Percentiles rank a stretch among this genome's conserved stretches.
Evolutionary conservation across 1,140 invertebrate genomes (phyloP).

Genomic region (Pseudachorutes palmiensis): DNA sequence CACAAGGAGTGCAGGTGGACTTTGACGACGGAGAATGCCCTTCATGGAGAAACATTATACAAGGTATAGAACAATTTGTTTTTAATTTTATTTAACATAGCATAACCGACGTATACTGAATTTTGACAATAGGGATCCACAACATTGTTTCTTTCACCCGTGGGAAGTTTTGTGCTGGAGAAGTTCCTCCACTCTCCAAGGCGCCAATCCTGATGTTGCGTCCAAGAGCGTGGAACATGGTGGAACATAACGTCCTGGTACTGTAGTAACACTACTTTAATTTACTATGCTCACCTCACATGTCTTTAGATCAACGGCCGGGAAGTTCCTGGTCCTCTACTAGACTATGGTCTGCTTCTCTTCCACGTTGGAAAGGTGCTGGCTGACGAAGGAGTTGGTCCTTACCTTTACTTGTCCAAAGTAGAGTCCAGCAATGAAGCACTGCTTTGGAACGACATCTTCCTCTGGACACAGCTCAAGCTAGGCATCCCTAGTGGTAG

Average conservation of each 20-base stretch:
- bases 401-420: slow-evolving; percentile 61
- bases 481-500: slow-evolving; percentile 46
- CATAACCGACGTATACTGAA: too few relatives aligned
- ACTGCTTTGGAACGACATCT: slow-evolving; percentile 62
- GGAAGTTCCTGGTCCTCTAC: slow-evolving; percentile 55
- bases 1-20: slow-evolving; percentile 46
- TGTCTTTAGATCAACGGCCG: slow-evolving; percentile 52
- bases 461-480: slow-evolving; percentile 55
- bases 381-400: slow-evolving; percentile 50
- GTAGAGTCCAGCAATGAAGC: slow-evolving; percentile 58
- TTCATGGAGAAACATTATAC: slow-evolving; percentile 59
- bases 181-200: slow-evolving; percentile 46
- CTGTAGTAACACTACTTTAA: slow-evolving; percentile 10
- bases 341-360: slow-evolving; percentile 61
- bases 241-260: slow-evolving; percentile 59
- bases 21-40: slow-evolving; percentile 67
- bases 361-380: slow-evolving; percentile 55
- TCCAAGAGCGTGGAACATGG: slow-evolving; percentile 65
- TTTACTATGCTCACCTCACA: background rate
- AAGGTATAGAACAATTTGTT: slow-evolving; percentile 15
- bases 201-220: slow-evolving; percentile 57
- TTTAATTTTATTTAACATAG: too few relatives aligned
- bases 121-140: slow-evolving; percentile 47
- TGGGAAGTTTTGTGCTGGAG: slow-evolving; percentile 29
- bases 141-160: slow-evolving; percentile 53